Conservation (phyloP, 2,888 invertebrate species). For the Agrotis segetum region DNA sequence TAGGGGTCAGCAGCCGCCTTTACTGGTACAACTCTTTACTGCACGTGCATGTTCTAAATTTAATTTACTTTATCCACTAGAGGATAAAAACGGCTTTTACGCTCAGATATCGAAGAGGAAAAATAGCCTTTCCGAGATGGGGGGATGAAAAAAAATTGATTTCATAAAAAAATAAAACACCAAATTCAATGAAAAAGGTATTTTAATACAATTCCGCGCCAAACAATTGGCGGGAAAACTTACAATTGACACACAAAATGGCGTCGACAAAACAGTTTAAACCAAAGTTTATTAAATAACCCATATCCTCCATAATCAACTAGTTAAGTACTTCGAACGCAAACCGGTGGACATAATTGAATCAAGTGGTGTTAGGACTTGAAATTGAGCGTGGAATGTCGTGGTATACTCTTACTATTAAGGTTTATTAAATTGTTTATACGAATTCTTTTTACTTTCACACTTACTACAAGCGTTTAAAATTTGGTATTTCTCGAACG, state of each 20-base stretch:
- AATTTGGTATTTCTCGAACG: too few species aligned
- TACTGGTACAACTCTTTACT: too few species aligned
- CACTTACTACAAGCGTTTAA: too few species aligned
- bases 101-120: too few species aligned
- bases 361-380: constrained; percentile 41
- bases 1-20: too few species aligned
- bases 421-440: neutral
- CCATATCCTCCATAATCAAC: constrained; percentile 64
- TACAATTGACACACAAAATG: constrained; percentile 62
- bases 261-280: constrained; percentile 63
- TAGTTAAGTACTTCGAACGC: constrained; percentile 80
- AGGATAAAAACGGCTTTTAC: too few species aligned
- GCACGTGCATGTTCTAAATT: too few species aligned
- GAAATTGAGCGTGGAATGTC: constrained; percentile 32
- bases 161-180: constrained; percentile 54
- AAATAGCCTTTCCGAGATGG: too few species aligned
- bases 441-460: too few species aligned
- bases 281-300: constrained; percentile 65
- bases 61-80: too few species aligned
- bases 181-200: constrained; percentile 64
- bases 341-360: constrained; percentile 49
- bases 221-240: constrained; percentile 51
- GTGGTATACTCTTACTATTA: constrained; percentile 24
- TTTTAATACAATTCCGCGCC: constrained; percentile 75
- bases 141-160: too few species aligned